A percentile compares a stretch with the other conserved stretches of the same genome.
phyloP scores from a whole-genome alignment of 2,797 vertebrate genomes.

The Naso thynnoides region DNA sequence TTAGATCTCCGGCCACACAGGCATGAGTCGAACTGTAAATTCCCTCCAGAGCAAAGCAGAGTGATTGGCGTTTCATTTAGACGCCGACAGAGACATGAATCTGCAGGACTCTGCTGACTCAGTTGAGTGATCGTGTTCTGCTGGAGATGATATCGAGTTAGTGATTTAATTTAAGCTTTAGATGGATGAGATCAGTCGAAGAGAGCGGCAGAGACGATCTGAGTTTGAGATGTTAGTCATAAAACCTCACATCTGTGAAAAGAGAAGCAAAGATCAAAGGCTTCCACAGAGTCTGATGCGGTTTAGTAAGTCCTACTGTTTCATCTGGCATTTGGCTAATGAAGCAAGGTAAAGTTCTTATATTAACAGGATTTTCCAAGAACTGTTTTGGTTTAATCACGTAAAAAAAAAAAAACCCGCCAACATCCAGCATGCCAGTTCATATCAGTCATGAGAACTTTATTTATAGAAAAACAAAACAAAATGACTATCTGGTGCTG shows the following conservation, averaged over 20 bases:
- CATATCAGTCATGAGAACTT: slow-evolving; percentile 47
- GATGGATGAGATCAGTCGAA: slow-evolving; percentile 31
- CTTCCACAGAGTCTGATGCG: neutral
- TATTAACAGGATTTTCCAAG: neutral
- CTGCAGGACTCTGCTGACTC: slow-evolving; percentile 48
- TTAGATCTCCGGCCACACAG: slow-evolving; percentile 10
- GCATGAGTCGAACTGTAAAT: slow-evolving; percentile 26
- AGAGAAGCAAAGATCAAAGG: neutral
- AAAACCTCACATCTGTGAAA: slow-evolving; percentile 1
- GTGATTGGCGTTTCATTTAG: slow-evolving; percentile 68
- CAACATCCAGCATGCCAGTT: neutral
- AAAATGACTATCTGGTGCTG: slow-evolving; percentile 17
- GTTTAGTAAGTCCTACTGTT: neutral
- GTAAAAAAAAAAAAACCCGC: no score
- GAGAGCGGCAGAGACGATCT: slow-evolving; percentile 18
- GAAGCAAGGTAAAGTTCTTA: neutral
- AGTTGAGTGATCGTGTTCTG: slow-evolving; percentile 50
- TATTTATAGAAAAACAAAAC: slow-evolving; percentile 73
- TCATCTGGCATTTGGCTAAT: neutral
- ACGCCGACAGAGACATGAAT: slow-evolving; percentile 26
- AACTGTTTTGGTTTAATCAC: no score
- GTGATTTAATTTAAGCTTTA: slow-evolving; percentile 51
- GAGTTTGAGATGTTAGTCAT: slow-evolving; percentile 21
- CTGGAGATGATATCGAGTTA: slow-evolving; percentile 26
- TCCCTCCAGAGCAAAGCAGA: neutral